These are phyloP conservation scores for Drosophila arizonae DNA, from an alignment of 1,140 invertebrate genomes.

Conservation along the genomic window DNA sequence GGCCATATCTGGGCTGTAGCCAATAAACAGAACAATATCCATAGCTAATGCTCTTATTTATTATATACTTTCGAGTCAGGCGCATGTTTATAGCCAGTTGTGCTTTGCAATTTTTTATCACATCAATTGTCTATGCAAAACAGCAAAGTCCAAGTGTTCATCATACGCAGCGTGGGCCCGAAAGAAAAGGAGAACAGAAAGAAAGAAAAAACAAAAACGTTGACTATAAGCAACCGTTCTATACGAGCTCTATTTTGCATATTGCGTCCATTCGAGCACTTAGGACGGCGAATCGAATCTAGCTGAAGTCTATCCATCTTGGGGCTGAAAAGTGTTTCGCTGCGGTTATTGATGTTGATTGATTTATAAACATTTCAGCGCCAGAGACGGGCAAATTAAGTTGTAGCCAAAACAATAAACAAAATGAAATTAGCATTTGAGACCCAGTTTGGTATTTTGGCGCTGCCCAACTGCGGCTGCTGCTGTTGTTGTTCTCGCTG, in stretches of 20 bases:
- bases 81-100: slow-evolving; percentile 16
- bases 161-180: slow-evolving; percentile 45
- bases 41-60: neutral
- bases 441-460: slow-evolving; percentile 23
- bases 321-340: slow-evolving; percentile 40
- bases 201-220: slow-evolving; percentile 3
- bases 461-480: slow-evolving; percentile 46
- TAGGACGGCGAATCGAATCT: slow-evolving; percentile 7
- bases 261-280: slow-evolving; percentile 23
- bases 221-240: neutral
- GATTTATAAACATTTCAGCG: slow-evolving; percentile 76
- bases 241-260: slow-evolving; percentile 10
- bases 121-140: slow-evolving; percentile 24
- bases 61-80: neutral
- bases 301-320: slow-evolving; percentile 63
- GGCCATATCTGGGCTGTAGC: neutral
- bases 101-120: slow-evolving; percentile 17
- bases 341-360: slow-evolving; percentile 75
- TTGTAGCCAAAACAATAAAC: slow-evolving; percentile 78
- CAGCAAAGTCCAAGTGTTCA: slow-evolving; percentile 23
- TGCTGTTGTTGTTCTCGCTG: slow-evolving; percentile 45
- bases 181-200: neutral
- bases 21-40: slow-evolving; percentile 1
- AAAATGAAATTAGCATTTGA: slow-evolving; percentile 74
- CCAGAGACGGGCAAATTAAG: slow-evolving; percentile 62